A percentile compares a stretch with the other conserved stretches of the same genome.
These are phyloP conservation scores for Uromys caudimaculatus DNA, from an alignment of 2,797 vertebrate species.

Conservation along the genomic window DNA sequence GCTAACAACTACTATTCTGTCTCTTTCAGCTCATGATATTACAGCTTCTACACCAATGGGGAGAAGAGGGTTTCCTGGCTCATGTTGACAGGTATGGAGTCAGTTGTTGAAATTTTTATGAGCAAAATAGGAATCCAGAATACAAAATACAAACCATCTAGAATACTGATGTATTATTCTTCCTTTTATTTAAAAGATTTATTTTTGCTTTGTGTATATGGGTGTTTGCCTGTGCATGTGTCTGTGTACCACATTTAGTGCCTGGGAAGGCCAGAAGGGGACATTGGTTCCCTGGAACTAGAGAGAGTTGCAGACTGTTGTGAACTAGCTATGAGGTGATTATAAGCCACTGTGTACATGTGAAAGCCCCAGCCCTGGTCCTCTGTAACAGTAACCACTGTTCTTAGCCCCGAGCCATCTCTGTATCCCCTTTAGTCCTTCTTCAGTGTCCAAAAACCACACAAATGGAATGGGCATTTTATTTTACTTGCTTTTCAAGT, in stretches of 20 bases:
- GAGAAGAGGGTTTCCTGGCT: conserved; percentile 93
- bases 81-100: conserved; percentile 91
- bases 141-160: not conserved
- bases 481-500: not conserved
- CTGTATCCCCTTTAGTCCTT: not conserved
- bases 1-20: conserved; percentile 51
- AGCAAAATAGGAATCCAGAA: not conserved
- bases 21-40: conserved; percentile 91
- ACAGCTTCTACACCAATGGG: conserved; percentile 94
- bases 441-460: not conserved
- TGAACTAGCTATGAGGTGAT: not conserved
- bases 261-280: not conserved
- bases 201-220: not conserved
- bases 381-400: not conserved
- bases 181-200: not conserved
- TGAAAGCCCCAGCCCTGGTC: not conserved
- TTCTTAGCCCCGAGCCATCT: not conserved
- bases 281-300: not conserved
- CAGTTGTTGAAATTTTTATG: not conserved
- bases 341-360: not conserved
- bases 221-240: not conserved
- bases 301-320: not conserved
- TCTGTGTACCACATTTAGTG: not conserved
- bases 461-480: not conserved
- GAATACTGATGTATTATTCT: not conserved